Base-by-base conservation (phyloP, 2,113 vertebrate genomes). In the Aplodontia rufa region DNA sequence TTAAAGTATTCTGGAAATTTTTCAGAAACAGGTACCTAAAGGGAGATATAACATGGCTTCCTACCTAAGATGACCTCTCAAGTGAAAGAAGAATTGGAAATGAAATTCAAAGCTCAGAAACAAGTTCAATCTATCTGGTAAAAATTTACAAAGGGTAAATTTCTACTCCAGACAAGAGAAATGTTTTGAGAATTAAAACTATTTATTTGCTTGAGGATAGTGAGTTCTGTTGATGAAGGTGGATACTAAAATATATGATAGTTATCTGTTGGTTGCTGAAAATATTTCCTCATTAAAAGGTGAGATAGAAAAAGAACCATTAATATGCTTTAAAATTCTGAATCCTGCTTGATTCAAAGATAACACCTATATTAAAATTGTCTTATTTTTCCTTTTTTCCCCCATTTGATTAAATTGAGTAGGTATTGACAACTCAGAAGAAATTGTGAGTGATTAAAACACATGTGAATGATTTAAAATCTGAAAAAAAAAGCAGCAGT, bases 371-470 rank as follows among this genome's bases (percentile, higher is more conserved):
- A 75, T n/a, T 17, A 81, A 75, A 90, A 81, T 32, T 68, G 3
- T 53, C 19, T 76, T 8, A 0, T 13, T 49, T 90, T 89, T 19
- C 30, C 32, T n/a, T 58, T 66, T 37, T 6, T 84, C 85, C 68
- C n/a, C 60, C 49, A 3, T 84, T 71, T 95, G 35, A 90, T 71
- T 93, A 93, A 94, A 87, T n/a, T 24, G 6, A 35, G 26, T 84
- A 75, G 4, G 3, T 32, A 0, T 92, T 51, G 22, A 55, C 60
- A 87, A 82, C 20, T 91, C 4, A 75, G n/a, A 75, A 79, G 32
- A 80, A 12, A 60, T 19, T 93, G 3, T 51, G 64, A 92, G 76
- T 72, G 28, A 47, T 90, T 78, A 84, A 84, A 42, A 40, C 19
- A 78, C 16, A 11, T 80, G 51, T 89, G 24, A 86, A 76, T 80